Conservation (phyloP, 2,113 vertebrate species). For the Cygnus buccinator region DNA sequence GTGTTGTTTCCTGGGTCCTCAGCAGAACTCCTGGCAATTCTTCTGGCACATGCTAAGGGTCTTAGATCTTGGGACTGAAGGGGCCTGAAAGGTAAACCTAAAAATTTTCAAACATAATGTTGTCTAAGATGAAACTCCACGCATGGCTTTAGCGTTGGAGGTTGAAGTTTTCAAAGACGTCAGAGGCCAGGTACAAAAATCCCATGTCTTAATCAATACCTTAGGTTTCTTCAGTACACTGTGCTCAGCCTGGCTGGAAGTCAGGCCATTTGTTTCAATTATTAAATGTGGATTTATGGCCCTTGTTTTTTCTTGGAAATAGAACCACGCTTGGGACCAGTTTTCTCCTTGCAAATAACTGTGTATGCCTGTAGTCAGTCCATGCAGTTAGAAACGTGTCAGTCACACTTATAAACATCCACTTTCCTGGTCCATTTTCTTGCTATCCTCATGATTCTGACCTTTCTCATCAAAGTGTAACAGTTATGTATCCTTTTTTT, state of each 20-base stretch:
- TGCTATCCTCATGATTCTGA: not conserved
- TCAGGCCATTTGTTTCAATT: conserved; percentile 64
- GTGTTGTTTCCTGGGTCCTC: not conserved
- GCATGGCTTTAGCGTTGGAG: not conserved
- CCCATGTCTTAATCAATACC: conserved; percentile 8
- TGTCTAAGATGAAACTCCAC: not conserved
- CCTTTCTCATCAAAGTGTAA: not conserved
- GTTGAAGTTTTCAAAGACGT: conserved; percentile 18
- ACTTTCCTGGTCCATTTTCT: not conserved
- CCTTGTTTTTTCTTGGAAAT: conserved; percentile 57
- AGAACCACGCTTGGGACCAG: conserved; percentile 6
- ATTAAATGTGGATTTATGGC: conserved; percentile 63
- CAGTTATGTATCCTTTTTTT: not conserved
- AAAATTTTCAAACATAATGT: not conserved
- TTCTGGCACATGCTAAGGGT: not conserved
- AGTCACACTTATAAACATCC: not conserved
- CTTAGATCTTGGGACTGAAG: not conserved
- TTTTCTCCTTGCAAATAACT: conserved; percentile 13
- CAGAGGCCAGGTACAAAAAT: conserved; percentile 30
- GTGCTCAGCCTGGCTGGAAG: conserved; percentile 19
- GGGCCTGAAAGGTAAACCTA: not conserved
- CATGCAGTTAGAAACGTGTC: not conserved
- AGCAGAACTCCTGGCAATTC: not conserved
- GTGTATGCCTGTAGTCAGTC: not conserved
- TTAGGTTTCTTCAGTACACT: not conserved